A percentile compares a stretch with the other conserved stretches of the same genome.
Conservation (phyloP, 1,140 invertebrate species). For the Cephus cinctus region DNA sequence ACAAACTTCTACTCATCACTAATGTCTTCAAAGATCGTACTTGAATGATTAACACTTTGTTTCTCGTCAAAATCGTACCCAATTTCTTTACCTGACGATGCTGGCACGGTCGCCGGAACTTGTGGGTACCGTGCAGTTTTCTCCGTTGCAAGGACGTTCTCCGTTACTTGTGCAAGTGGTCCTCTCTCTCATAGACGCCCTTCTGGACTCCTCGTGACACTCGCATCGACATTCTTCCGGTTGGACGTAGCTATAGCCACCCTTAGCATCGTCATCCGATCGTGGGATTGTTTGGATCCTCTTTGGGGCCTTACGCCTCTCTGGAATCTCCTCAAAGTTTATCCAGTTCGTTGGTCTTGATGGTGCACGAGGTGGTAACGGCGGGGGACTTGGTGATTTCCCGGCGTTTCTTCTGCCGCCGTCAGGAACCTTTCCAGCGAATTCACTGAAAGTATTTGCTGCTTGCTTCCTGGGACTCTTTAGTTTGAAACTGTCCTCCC, state of each 20-base stretch:
- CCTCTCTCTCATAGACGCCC: conserved; percentile 40
- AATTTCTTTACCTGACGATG: conserved; percentile 48
- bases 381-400: conserved; percentile 49
- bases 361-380: conserved; percentile 54
- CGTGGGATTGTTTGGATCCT: conserved; percentile 75
- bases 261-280: conserved; percentile 42
- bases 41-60: conserved; percentile 10
- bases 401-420: conserved; percentile 19
- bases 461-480: conserved; percentile 45
- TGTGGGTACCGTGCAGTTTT: conserved; percentile 25
- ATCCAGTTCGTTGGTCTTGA: conserved; percentile 67
- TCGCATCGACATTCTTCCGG: conserved; percentile 80
- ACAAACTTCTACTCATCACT: conserved; percentile 52
- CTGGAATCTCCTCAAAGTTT: conserved; percentile 82
- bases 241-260: conserved; percentile 72
- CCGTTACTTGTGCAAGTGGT: conserved; percentile 25
- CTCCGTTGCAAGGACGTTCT: conserved; percentile 28
- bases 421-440: conserved; percentile 40
- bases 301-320: conserved; percentile 74
- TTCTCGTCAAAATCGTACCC: conserved; percentile 18
- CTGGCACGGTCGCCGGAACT: conserved; percentile 29
- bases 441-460: conserved; percentile 47
- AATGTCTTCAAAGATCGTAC: conserved; percentile 27
- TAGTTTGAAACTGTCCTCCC: conserved; percentile 58
- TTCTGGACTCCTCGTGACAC: conserved; percentile 66